Conservation (phyloP, 2,113 vertebrate species). For the Sinosuthora webbiana region DNA sequence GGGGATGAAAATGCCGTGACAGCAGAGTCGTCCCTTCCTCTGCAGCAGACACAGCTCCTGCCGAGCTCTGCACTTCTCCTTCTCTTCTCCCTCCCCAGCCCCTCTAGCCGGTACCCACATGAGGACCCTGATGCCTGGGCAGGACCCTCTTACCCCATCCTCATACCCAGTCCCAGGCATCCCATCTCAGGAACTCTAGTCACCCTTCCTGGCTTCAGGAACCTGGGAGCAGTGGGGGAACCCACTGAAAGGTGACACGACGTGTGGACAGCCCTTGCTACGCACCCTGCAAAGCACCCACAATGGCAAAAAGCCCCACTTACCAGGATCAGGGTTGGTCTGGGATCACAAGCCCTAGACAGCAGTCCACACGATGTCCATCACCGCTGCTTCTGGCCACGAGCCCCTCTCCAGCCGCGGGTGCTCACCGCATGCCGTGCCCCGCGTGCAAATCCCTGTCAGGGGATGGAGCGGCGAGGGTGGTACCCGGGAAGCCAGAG, state of each 20-base stretch:
- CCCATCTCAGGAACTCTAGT: neutral
- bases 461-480: neutral
- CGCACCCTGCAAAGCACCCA: neutral
- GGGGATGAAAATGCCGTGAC: constrained; percentile 32
- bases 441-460: neutral
- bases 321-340: neutral
- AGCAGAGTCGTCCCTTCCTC: constrained; percentile 38
- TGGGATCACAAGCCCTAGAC: neutral
- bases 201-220: neutral
- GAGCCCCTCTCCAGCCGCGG: neutral
- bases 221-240: neutral
- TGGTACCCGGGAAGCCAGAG: neutral
- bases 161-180: neutral
- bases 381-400: neutral
- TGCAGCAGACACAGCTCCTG: constrained; percentile 24
- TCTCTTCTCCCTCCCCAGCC: neutral
- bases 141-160: neutral
- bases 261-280: neutral
- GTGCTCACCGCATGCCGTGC: neutral
- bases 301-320: neutral
- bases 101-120: neutral
- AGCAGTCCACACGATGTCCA: neutral
- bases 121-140: neutral
- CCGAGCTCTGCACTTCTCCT: neutral
- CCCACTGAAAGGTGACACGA: neutral